phyloP scores from a whole-genome alignment of 2,797 vertebrate genomes.

The Fundulus diaphanus region DNA sequence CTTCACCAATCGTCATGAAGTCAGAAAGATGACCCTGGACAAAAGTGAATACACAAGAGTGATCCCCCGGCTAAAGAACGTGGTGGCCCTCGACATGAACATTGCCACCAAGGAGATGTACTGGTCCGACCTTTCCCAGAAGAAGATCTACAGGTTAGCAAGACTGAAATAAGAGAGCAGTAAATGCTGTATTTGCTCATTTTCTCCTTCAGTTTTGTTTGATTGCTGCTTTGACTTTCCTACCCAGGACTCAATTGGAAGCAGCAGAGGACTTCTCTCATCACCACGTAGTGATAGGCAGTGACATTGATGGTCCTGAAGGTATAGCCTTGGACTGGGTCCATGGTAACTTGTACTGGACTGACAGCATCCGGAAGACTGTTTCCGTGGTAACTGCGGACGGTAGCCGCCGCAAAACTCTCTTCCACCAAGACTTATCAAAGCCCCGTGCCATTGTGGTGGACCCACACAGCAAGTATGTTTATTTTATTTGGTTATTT shows the following conservation, averaged over 20 bases:
- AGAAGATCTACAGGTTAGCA: slow-evolving; percentile 90
- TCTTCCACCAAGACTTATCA: slow-evolving; percentile 78
- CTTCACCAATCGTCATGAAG: slow-evolving; percentile 91
- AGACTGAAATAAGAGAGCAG: not conserved
- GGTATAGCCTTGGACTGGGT: slow-evolving; percentile 92
- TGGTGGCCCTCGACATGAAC: slow-evolving; percentile 87
- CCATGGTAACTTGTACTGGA: slow-evolving; percentile 92
- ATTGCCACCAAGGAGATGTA: slow-evolving; percentile 86
- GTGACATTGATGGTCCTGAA: slow-evolving; percentile 82
- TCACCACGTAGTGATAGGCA: slow-evolving; percentile 76
- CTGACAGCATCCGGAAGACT: slow-evolving; percentile 83
- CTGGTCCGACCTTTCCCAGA: slow-evolving; percentile 89
- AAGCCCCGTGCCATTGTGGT: slow-evolving; percentile 89
- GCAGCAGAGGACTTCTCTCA: slow-evolving; percentile 71
- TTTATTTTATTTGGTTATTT: not conserved
- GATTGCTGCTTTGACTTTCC: slow-evolving; percentile 5
- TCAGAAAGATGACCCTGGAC: slow-evolving; percentile 90
- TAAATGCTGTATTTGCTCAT: rapidly evolving
- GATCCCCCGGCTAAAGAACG: slow-evolving; percentile 87
- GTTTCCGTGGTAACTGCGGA: slow-evolving; percentile 85
- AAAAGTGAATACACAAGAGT: slow-evolving; percentile 87
- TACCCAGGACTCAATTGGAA: slow-evolving; percentile 81
- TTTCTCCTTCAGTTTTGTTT: slow-evolving; percentile 1
- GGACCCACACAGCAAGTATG: slow-evolving; percentile 88
- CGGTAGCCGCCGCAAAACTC: slow-evolving; percentile 83